Base-by-base conservation (phyloP, 1,140 invertebrate genomes). In the Ridgeia piscesae region DNA sequence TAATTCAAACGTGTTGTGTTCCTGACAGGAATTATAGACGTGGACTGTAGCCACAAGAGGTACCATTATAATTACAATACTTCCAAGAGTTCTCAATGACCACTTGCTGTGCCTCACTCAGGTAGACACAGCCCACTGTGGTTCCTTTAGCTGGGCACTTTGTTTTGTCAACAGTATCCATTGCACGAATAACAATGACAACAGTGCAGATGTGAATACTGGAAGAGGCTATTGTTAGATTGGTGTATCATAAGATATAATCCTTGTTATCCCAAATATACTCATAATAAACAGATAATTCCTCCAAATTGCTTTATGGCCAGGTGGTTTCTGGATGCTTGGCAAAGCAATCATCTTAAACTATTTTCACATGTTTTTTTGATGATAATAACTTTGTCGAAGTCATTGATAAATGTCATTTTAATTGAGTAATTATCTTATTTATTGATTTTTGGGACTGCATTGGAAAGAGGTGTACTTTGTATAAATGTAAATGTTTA, bases 281-380 rank as follows among this genome's bases (percentile, higher is more conserved):
- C 27, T 21, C 58, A 93, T 88, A 92, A 92, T 92, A 92, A 34
- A 91, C 50, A 89, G 33, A 89, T 93, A 92, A 88, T 92, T 88
- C 34, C 91, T 89, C 92, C n/a, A 1, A 92, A 91, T 89, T 93
- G 14, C 92, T 92, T 42, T 93, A 17, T 92, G 90, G 33, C 77
- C 89, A 34, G n/a, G 42, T 93, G 58, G 42, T 77, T 17, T 77
- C 27, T 77, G 58, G 27, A 77, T 77, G 58, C 58, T 0, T 4
- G 58, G 27, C 58, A 77, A 77, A 77, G 11, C 4, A 42, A 42
- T 4, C 11, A 4, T 42, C 11, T 42, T 42, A 42, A 42, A 42
- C 4, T 42, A 42, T 11, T 6, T 42, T 42, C 11, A 42, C 11
- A 42, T 42, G 11, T 42, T 42, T 42, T 42, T 11, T 42, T 42